These are phyloP conservation scores for Hydriomena furcata DNA, from an alignment of 2,888 invertebrate species.

Conservation along the genomic window DNA sequence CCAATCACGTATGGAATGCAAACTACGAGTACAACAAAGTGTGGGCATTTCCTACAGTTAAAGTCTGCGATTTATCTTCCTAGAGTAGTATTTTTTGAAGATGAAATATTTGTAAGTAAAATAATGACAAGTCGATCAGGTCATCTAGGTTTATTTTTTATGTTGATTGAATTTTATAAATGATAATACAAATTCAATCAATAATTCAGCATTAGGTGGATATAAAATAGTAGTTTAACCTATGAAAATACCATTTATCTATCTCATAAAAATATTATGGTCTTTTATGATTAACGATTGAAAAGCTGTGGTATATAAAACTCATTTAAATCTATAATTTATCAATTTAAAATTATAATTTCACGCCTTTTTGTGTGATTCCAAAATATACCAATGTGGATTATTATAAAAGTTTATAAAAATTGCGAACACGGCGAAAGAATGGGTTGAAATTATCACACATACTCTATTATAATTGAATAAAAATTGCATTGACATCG, in stretches of 20 bases:
- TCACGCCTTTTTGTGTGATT: slow-evolving; percentile 17
- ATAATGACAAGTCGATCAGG: too few relatives aligned
- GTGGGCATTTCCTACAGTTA: too few relatives aligned
- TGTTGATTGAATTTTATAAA: slow-evolving; percentile 21
- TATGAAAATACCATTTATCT: slow-evolving; percentile 23
- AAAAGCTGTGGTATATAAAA: slow-evolving; percentile 24
- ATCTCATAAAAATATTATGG: slow-evolving; percentile 23
- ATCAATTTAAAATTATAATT: slow-evolving; percentile 17
- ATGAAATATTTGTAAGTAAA: too few relatives aligned
- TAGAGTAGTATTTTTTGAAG: too few relatives aligned
- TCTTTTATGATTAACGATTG: slow-evolving; percentile 27
- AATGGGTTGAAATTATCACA: too few relatives aligned
- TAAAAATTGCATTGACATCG: too few relatives aligned
- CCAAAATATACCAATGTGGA: neutral
- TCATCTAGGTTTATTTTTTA: slow-evolving; percentile 11
- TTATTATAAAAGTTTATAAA: too few relatives aligned
- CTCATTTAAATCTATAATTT: slow-evolving; percentile 25
- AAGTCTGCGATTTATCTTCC: too few relatives aligned
- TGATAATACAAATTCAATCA: slow-evolving; percentile 22
- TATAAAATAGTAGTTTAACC: slow-evolving; percentile 20
- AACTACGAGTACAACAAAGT: too few relatives aligned
- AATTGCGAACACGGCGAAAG: too few relatives aligned
- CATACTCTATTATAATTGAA: too few relatives aligned
- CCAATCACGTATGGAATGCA: too few relatives aligned
- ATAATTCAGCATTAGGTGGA: slow-evolving; percentile 26